These are phyloP conservation scores for Xylocopa sonorina DNA, from an alignment of 1,140 invertebrate genomes.

Conservation along the genomic window DNA sequence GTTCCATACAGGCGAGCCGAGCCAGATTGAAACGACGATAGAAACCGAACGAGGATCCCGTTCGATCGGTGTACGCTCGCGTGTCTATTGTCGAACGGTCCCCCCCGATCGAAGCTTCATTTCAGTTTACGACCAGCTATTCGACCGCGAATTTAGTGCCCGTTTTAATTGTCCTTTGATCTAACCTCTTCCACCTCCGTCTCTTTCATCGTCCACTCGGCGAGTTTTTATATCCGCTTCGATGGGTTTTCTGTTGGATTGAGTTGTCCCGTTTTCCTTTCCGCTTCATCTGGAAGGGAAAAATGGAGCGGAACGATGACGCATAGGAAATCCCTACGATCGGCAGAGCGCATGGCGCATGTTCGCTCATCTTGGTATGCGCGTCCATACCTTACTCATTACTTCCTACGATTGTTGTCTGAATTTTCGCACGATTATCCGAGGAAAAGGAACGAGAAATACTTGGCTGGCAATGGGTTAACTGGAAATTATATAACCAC, in stretches of 20 bases:
- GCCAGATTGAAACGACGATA: neutral
- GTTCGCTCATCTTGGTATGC: constrained; percentile 43
- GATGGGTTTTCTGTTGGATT: neutral
- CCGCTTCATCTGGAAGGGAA: neutral
- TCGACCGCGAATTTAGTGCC: neutral
- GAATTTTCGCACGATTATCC: constrained; percentile 66
- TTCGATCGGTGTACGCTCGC: no score
- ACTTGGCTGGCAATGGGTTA: constrained; percentile 37
- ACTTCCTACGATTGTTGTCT: constrained; percentile 67
- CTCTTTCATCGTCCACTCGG: neutral
- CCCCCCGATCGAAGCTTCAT: neutral
- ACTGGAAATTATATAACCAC: constrained; percentile 58
- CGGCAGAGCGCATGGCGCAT: constrained; percentile 31
- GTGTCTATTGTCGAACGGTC: neutral
- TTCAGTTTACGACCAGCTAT: neutral
- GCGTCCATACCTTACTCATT: constrained; percentile 33
- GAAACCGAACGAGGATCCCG: neutral
- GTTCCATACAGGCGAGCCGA: neutral
- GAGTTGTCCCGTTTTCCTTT: neutral
- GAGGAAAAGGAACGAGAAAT: constrained; percentile 48
- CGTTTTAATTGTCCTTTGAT: neutral
- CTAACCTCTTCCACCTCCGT: neutral
- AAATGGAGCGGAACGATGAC: constrained; percentile 64
- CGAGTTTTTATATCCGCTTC: neutral
- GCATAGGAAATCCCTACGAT: constrained; percentile 55